These are phyloP conservation scores for Lamellibrachia satsuma DNA, from an alignment of 2,888 invertebrate species.

Conservation along the genomic window DNA sequence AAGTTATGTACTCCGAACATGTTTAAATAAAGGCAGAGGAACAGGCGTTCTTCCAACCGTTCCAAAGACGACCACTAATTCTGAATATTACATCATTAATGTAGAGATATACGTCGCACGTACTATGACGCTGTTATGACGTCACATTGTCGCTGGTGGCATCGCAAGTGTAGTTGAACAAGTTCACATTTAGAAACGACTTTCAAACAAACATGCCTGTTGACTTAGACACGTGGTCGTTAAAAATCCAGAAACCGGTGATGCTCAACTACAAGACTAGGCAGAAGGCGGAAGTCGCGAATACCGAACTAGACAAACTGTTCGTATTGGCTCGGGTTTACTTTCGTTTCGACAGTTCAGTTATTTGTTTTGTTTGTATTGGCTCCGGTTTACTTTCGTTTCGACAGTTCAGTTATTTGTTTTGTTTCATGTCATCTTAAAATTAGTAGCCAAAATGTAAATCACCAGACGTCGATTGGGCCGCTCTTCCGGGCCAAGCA, in stretches of 20 bases:
- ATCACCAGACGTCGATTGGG: background rate
- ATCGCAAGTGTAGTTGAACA: background rate
- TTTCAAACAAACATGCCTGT: background rate
- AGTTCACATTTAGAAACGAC: background rate
- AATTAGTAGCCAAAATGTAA: background rate
- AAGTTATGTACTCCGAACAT: too few species aligned
- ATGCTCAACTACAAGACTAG: background rate
- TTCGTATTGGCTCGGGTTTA: background rate
- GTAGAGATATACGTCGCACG: background rate
- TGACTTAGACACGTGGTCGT: background rate
- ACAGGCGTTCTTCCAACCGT: too few species aligned
- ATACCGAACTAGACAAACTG: background rate
- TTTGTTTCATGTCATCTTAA: background rate
- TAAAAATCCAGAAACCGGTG: constrained; percentile 5
- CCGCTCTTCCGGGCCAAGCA: too few species aligned
- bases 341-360: background rate
- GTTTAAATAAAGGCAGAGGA: too few species aligned
- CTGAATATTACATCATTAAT: too few species aligned
- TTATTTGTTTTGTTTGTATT: background rate
- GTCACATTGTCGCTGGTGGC: background rate
- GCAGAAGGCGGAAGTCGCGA: background rate
- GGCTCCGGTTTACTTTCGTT: background rate
- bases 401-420: background rate
- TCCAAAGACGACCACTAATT: too few species aligned
- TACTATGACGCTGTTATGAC: background rate